Evolutionary conservation across 2,888 invertebrate species (phyloP).

Genomic region (Poecilobothrus nobilitatus): DNA sequence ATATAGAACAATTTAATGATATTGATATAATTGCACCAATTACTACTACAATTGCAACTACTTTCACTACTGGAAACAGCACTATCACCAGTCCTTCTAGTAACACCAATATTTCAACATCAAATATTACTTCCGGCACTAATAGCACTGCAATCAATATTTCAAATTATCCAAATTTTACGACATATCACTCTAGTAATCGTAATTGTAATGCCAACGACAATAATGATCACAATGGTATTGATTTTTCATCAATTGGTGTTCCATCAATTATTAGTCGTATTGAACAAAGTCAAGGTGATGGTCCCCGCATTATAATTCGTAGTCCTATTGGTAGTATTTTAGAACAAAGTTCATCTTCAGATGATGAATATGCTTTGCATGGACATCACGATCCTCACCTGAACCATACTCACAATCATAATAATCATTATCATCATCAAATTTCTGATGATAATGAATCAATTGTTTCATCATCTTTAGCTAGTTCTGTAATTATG

Average conservation of each 20-base stretch:
- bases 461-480: constrained; percentile 10
- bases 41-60: constrained; percentile 7
- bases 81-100: neutral
- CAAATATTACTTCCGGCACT: neutral
- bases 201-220: neutral
- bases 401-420: neutral
- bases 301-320: constrained; percentile 11
- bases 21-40: neutral
- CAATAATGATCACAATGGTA: neutral
- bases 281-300: constrained; percentile 8
- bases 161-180: neutral
- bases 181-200: neutral
- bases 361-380: neutral
- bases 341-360: constrained; percentile 1
- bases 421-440: constrained; percentile 10
- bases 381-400: neutral
- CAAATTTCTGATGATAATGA: constrained; percentile 7
- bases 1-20: constrained; percentile 8
- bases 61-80: neutral
- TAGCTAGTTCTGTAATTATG: neutral
- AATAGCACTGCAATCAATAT: neutral
- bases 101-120: neutral
- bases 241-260: constrained; percentile 1
- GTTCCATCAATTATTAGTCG: constrained; percentile 2
- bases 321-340: constrained; percentile 7